Conservation (phyloP, 2,113 vertebrate genomes). For the Balaenoptera acutorostrata region DNA sequence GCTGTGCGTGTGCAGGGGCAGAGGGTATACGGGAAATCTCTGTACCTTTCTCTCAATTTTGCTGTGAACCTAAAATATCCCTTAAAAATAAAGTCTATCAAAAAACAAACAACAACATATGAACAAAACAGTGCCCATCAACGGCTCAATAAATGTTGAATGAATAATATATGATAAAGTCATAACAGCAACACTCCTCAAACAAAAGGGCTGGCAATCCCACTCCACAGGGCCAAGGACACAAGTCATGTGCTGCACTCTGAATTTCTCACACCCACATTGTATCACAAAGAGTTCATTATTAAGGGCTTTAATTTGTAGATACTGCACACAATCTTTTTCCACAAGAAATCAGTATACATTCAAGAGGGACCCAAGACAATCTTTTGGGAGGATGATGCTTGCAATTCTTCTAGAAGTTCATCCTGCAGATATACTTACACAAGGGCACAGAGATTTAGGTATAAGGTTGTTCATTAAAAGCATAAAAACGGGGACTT, state of each 20-base stretch:
- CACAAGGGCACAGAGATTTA: not conserved
- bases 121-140: not conserved
- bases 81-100: not conserved
- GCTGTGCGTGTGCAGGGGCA: not conserved
- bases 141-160: not conserved
- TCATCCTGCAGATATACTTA: not conserved
- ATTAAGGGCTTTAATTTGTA: not conserved
- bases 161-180: not conserved
- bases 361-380: not conserved
- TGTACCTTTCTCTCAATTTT: not conserved
- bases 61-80: not conserved
- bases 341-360: not conserved
- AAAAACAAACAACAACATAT: not conserved
- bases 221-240: not conserved
- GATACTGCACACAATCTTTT: not conserved
- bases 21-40: not conserved
- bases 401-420: not conserved
- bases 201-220: not conserved
- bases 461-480: not conserved
- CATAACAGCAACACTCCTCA: not conserved
- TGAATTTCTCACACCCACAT: not conserved
- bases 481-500: not conserved
- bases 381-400: not conserved
- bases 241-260: not conserved
- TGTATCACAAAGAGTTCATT: not conserved